These are phyloP conservation scores for Papilio aristodemus DNA, from an alignment of 1,140 invertebrate genomes.

Conservation along the genomic window DNA sequence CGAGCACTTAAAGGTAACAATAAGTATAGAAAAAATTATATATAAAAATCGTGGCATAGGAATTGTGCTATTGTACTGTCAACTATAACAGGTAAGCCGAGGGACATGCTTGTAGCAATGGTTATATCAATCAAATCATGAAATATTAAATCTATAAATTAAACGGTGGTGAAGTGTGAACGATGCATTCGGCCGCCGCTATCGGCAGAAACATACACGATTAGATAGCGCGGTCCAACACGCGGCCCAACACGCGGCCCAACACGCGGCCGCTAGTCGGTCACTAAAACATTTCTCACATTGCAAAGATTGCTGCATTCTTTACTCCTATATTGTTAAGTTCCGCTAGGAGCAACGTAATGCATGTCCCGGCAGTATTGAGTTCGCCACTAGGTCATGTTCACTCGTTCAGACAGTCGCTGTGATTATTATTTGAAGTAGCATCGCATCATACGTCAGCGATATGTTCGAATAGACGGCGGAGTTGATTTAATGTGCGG, in stretches of 20 bases:
- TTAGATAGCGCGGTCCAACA: too few relatives aligned
- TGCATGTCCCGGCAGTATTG: too few relatives aligned
- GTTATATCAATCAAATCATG: background rate
- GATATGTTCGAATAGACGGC: background rate
- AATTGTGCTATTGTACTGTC: too few relatives aligned
- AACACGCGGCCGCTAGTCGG: too few relatives aligned
- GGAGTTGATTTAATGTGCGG: background rate
- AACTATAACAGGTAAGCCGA: too few relatives aligned
- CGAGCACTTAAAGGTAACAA: too few relatives aligned
- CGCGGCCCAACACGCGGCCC: too few relatives aligned
- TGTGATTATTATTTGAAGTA: constrained; percentile 17
- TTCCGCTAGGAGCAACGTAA: too few relatives aligned
- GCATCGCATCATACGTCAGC: background rate
- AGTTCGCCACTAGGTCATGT: background rate
- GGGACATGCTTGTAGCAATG: too few relatives aligned
- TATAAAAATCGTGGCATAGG: too few relatives aligned
- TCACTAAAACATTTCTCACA: background rate
- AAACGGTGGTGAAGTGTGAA: background rate
- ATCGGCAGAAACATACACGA: background rate
- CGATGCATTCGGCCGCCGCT: background rate
- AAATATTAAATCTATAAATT: background rate
- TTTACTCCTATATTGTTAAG: background rate
- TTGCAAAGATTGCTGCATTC: background rate
- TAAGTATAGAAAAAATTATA: too few relatives aligned
- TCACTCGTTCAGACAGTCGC: background rate